Conservation (phyloP, 2,113 vertebrate genomes). For the Ochotona curzoniae region DNA sequence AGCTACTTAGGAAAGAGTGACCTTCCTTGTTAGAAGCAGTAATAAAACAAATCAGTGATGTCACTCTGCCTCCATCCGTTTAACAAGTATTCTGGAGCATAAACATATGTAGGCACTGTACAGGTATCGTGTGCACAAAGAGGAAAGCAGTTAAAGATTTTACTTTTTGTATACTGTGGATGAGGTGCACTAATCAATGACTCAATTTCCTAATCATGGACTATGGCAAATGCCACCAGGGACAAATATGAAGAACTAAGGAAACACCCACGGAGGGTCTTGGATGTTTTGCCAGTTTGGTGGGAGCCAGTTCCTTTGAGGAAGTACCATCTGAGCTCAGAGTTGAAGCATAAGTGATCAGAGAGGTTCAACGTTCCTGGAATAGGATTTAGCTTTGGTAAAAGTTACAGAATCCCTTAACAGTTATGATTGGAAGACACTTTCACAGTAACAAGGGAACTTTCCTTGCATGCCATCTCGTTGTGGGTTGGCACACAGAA, state of each 20-base stretch:
- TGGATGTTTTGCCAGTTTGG: background rate
- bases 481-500: background rate
- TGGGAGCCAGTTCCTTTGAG: background rate
- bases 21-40: background rate
- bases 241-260: background rate
- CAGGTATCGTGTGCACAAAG: background rate
- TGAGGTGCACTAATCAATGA: background rate
- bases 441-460: background rate
- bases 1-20: background rate
- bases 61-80: background rate
- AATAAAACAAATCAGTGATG: background rate
- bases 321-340: background rate
- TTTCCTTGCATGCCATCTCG: background rate
- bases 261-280: background rate
- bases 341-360: background rate
- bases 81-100: background rate
- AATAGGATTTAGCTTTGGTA: background rate
- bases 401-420: background rate
- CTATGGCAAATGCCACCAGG: no score
- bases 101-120: background rate
- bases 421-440: background rate
- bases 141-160: background rate
- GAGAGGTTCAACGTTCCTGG: background rate
- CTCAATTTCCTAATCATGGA: background rate
- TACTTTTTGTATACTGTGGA: background rate